Conservation (phyloP, 2,113 vertebrate genomes). For the Passer domesticus region DNA sequence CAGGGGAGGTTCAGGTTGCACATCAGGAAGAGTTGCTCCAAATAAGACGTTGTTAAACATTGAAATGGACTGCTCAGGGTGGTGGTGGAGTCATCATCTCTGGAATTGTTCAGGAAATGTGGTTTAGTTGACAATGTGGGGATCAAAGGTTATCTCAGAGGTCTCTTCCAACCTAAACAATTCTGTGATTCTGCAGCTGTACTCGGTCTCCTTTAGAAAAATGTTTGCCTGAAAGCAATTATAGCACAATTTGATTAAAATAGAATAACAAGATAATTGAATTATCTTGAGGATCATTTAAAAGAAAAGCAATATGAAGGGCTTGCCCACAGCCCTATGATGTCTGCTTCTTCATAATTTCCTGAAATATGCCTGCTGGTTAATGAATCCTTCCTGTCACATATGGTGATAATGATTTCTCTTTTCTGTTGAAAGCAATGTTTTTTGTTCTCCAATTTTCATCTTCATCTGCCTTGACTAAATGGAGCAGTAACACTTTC, state of each 20-base stretch:
- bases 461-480: background rate
- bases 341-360: background rate
- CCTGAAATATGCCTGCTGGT: background rate
- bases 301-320: background rate
- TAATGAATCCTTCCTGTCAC: background rate
- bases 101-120: background rate
- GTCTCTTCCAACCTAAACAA: background rate
- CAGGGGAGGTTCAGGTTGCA: background rate
- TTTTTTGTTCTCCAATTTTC: background rate
- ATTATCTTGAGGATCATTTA: background rate
- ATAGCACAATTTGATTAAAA: background rate
- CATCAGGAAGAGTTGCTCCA: background rate
- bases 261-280: background rate
- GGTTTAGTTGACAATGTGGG: background rate
- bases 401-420: background rate
- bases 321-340: background rate
- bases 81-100: background rate
- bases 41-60: background rate
- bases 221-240: background rate
- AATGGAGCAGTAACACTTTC: background rate
- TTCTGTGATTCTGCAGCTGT: background rate
- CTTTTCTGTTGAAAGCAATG: background rate
- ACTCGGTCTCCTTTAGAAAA: background rate
- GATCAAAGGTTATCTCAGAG: background rate
- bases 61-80: background rate